A percentile compares a stretch with the other conserved stretches of the same genome.
phyloP scores from a whole-genome alignment of 2,888 invertebrate species.

The Aspidiotus rigidus region DNA sequence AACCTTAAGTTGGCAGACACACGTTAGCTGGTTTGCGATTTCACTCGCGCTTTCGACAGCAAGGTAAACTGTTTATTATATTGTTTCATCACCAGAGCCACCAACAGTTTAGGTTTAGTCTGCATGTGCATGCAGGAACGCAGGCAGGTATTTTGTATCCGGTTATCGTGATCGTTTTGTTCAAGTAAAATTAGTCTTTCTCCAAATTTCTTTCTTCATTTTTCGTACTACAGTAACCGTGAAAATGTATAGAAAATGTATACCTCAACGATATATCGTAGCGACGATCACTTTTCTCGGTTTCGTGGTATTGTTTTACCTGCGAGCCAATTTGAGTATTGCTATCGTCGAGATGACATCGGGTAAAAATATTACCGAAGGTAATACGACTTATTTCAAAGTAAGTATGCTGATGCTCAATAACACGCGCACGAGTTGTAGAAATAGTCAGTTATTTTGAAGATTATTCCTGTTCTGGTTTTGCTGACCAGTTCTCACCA shows the following conservation, averaged over 20 bases:
- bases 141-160: too few relatives aligned
- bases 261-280: slow-evolving; percentile 25
- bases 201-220: not conserved
- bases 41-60: too few relatives aligned
- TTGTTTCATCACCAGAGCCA: too few relatives aligned
- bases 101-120: too few relatives aligned
- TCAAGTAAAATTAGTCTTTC: not conserved
- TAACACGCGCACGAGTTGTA: not conserved
- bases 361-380: not conserved
- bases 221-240: not conserved
- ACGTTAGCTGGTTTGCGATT: too few relatives aligned
- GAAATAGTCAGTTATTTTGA: too few relatives aligned
- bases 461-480: too few relatives aligned
- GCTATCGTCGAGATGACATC: slow-evolving; percentile 21
- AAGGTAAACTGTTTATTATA: too few relatives aligned
- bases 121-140: too few relatives aligned
- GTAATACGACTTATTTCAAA: slow-evolving; percentile 14
- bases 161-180: too few relatives aligned
- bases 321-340: slow-evolving; percentile 26
- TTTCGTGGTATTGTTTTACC: slow-evolving; percentile 17
- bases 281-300: slow-evolving; percentile 18
- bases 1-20: too few relatives aligned
- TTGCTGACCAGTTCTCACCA: too few relatives aligned
- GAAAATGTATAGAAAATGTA: not conserved
- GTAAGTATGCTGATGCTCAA: slow-evolving; percentile 11